These are phyloP conservation scores for Aphodius granarius DNA, from an alignment of 2,888 invertebrate species.

Conservation along the genomic window DNA sequence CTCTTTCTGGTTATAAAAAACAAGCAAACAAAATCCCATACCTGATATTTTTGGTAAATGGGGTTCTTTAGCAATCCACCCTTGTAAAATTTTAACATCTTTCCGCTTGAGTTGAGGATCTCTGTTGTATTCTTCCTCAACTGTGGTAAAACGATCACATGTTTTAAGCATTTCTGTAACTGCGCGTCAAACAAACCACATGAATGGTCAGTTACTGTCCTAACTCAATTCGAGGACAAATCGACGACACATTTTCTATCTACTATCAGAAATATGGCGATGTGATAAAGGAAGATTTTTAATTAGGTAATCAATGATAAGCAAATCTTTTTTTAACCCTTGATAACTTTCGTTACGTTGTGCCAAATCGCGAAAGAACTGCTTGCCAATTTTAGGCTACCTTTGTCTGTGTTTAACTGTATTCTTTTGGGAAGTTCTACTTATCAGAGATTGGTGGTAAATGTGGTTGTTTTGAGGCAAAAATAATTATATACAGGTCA, in stretches of 20 bases:
- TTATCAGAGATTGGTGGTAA: constrained; percentile 62
- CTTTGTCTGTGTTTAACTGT: constrained; percentile 67
- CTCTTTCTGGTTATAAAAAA: neutral
- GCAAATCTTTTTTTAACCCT: no score
- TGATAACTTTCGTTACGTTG: no score
- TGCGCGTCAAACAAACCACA: no score
- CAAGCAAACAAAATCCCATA: neutral
- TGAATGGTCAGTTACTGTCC: neutral
- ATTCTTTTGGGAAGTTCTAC: constrained; percentile 64
- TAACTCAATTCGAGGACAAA: no score
- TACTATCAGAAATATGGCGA: no score
- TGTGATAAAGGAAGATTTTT: no score
- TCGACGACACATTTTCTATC: no score
- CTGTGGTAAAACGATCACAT: no score
- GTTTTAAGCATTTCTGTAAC: no score
- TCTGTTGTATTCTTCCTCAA: constrained; percentile 63
- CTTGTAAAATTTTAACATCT: constrained; percentile 62
- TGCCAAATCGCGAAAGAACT: no score
- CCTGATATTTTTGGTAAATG: constrained; percentile 58
- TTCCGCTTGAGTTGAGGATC: constrained; percentile 62
- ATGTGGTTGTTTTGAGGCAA: constrained; percentile 59
- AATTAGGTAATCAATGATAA: no score
- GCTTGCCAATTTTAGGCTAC: constrained; percentile 65
- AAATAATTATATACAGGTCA: no score
- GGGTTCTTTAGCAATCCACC: constrained; percentile 68